These are phyloP conservation scores for Hippasteria phrygiana DNA, from an alignment of 53 echinoderm and acorn worm genomes.

Conservation along the genomic window DNA sequence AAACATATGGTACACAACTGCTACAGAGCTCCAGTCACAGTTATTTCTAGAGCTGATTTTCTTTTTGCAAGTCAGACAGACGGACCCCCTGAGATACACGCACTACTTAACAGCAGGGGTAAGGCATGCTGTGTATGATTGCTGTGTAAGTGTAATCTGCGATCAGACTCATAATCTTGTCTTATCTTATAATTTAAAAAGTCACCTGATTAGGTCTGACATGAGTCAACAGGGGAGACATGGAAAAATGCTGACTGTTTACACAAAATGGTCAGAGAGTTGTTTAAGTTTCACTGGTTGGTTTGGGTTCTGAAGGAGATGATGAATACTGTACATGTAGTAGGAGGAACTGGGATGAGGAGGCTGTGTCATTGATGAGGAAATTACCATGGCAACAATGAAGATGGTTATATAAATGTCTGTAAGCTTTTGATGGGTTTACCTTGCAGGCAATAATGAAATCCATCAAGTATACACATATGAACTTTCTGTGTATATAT, in stretches of 20 bases:
- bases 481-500: no score
- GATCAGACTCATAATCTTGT: background rate
- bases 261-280: background rate
- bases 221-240: background rate
- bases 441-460: no score
- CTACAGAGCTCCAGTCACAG: no score
- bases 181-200: background rate
- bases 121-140: background rate
- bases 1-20: background rate
- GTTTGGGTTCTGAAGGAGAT: background rate
- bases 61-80: background rate
- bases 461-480: no score
- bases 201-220: slow-evolving; percentile 30
- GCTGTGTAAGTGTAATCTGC: background rate
- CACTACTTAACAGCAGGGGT: background rate
- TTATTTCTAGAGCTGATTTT: background rate
- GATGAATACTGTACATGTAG: background rate
- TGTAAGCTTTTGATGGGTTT: no score
- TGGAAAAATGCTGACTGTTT: background rate
- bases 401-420: no score
- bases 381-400: no score
- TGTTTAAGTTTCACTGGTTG: background rate
- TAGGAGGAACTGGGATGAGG: background rate
- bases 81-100: slow-evolving; percentile 18
- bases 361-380: no score